Evolutionary conservation across 2,888 invertebrate genomes (phyloP), one percentile per base, ranked within the genome.

Genomic region (Drosophila kuntzei): DNA sequence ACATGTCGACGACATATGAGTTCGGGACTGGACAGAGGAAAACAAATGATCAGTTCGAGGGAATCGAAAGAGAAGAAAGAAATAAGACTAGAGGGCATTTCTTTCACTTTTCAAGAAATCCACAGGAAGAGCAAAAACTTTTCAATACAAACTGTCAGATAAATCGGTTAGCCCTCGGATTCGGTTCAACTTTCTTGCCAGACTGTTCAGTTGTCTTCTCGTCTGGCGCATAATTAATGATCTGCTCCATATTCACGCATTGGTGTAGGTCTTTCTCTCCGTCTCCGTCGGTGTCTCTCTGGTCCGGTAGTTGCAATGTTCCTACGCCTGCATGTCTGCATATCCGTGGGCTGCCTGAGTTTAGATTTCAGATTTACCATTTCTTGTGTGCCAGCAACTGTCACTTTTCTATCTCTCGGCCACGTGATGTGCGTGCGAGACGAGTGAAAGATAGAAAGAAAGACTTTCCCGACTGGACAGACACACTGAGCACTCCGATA

Each of bases 151-250:
- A 78, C 78, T 78, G 77, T 80, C 81, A 83, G 81, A 77, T 86
- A 70, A 75, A 75, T 79, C 74, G 75, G 72, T 46, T 72, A 67
- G 66, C 72, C 73, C 65, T 64, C 80, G 18, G 68, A 41, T 61
- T 47, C 51, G 55, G 55, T 29, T 34, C 58, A 43, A 55, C 59
- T 68, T 41, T 55, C 54, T 50, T 65, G 60, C 57, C 51, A 29
- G 41, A 29, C 41, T 14, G 43, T 32, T 43, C 70, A 55, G 68
- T 64, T 74, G 75, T 72, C 80, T 72, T 63, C 72, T 82, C 79
- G 67, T 79, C 72, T 85, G 76, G 77, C 71, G 80, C 81, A 91
- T 91, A 91, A 91, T 91, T 91, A 91, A 91, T 91, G 91, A 91
- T 91, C 73, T 90, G 90, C 90, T 89, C 91, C 88, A 90, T 79